phyloP scores from a whole-genome alignment of 1,140 invertebrate genomes.

The Drosophila sucinea region DNA sequence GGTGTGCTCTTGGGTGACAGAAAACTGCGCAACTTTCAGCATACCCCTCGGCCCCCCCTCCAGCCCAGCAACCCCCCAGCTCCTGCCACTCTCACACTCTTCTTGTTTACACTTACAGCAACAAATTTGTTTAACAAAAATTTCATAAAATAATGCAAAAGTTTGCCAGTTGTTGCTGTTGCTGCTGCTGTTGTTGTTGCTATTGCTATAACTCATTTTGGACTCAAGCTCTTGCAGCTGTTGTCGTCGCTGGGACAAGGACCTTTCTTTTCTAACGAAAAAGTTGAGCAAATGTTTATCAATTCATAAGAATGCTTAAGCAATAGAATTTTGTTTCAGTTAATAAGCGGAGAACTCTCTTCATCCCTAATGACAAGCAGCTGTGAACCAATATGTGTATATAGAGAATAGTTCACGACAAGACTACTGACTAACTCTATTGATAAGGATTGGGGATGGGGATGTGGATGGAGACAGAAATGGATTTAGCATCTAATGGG shows the following conservation, averaged over 20 bases:
- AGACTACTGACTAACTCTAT: not conserved
- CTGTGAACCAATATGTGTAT: not conserved
- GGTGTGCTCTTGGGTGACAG: conserved; percentile 56
- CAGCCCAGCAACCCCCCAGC: not conserved
- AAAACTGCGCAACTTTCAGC: conserved; percentile 53
- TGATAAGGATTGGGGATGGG: not conserved
- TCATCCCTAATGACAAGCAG: conserved; percentile 7
- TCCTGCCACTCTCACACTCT: not conserved
- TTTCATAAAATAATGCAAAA: conserved; percentile 65
- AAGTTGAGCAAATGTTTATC: conserved; percentile 23
- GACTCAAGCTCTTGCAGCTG: conserved; percentile 15
- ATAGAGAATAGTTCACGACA: not conserved
- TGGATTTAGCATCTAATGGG: not conserved
- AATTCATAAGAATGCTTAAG: conserved; percentile 18
- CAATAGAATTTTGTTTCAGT: conserved; percentile 20
- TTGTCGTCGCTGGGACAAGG: conserved; percentile 13
- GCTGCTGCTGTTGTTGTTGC: conserved; percentile 32
- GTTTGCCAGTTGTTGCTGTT: conserved; percentile 43
- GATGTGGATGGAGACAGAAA: not conserved
- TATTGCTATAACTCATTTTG: conserved; percentile 55
- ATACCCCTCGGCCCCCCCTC: not conserved
- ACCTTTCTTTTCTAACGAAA: conserved; percentile 10
- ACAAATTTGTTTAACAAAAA: conserved; percentile 62
- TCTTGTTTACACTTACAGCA: conserved; percentile 48
- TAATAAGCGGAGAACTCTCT: conserved; percentile 9